These are phyloP conservation scores for Microcebus ravelobensis DNA, from an alignment of 2,113 vertebrate species.

Conservation along the genomic window DNA sequence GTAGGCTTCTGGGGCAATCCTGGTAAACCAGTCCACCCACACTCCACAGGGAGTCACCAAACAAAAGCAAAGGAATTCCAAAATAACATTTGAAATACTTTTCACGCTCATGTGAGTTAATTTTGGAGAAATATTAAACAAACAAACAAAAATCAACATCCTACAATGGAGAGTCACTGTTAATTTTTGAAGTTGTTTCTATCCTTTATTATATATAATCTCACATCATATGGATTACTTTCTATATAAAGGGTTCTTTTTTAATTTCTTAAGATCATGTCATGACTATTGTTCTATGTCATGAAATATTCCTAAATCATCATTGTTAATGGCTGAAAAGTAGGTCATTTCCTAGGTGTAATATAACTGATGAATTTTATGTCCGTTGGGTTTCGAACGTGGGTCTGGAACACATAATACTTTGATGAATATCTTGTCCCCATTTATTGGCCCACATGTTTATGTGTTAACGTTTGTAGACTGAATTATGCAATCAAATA, in stretches of 20 bases:
- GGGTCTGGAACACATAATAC: neutral
- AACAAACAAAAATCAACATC: neutral
- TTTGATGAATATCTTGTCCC: neutral
- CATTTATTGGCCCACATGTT: neutral
- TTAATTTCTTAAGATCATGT: neutral
- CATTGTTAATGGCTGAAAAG: neutral
- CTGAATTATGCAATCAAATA: neutral
- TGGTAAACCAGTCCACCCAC: neutral
- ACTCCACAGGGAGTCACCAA: neutral
- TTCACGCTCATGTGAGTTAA: neutral
- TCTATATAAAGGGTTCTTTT: neutral
- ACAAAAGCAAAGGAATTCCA: neutral
- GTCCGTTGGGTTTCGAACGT: neutral
- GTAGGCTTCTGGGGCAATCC: neutral
- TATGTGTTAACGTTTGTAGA: neutral
- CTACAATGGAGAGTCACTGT: neutral
- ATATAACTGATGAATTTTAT: neutral
- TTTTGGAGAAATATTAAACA: neutral
- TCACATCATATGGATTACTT: neutral
- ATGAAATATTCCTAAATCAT: neutral
- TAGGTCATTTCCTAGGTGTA: neutral
- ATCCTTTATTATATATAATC: accelerated
- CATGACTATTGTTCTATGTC: neutral
- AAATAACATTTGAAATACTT: neutral
- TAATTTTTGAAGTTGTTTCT: neutral